phyloP scores from a whole-genome alignment of 2,888 invertebrate genomes.

The Brachynemurus nebulosus region DNA sequence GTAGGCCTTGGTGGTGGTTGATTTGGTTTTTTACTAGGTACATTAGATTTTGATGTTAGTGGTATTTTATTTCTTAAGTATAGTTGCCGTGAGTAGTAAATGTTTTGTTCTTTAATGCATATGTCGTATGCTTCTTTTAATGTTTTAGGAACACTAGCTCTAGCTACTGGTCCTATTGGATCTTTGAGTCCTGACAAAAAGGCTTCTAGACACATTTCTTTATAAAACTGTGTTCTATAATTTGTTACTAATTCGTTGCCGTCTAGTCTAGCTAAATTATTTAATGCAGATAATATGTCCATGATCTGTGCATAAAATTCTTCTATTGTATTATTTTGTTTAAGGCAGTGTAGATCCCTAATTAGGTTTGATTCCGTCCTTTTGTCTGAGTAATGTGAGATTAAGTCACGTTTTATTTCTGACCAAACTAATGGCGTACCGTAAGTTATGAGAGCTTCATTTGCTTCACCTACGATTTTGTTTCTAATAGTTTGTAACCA shows the following conservation, averaged over 20 bases:
- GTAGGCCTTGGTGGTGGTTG: not conserved
- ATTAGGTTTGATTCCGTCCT: constrained; percentile 15
- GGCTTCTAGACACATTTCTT: constrained; percentile 18
- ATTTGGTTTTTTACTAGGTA: not conserved
- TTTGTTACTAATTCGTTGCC: constrained; percentile 15
- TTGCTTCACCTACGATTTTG: constrained; percentile 15
- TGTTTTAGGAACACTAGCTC: constrained; percentile 16
- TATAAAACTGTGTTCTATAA: constrained; percentile 15
- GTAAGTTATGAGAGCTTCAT: constrained; percentile 16
- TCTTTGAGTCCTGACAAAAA: constrained; percentile 17
- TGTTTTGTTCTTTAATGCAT: constrained; percentile 15
- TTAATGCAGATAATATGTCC: constrained; percentile 17
- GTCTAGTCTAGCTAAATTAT: constrained; percentile 16
- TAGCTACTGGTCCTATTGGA: constrained; percentile 17
- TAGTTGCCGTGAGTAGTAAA: too few relatives aligned
- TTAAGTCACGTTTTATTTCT: constrained; percentile 14
- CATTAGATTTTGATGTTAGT: not conserved
- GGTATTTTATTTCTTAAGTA: too few relatives aligned
- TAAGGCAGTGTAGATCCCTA: constrained; percentile 13
- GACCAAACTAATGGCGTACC: constrained; percentile 14
- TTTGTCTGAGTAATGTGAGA: constrained; percentile 16
- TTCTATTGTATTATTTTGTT: constrained; percentile 15
- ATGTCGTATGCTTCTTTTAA: constrained; percentile 15
- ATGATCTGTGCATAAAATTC: constrained; percentile 16
- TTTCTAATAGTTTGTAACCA: constrained; percentile 7